A percentile compares a stretch with the other conserved stretches of the same genome.
These are phyloP conservation scores for Cylindroiulus punctatus DNA, from an alignment of 2,888 invertebrate species.

Conservation along the genomic window DNA sequence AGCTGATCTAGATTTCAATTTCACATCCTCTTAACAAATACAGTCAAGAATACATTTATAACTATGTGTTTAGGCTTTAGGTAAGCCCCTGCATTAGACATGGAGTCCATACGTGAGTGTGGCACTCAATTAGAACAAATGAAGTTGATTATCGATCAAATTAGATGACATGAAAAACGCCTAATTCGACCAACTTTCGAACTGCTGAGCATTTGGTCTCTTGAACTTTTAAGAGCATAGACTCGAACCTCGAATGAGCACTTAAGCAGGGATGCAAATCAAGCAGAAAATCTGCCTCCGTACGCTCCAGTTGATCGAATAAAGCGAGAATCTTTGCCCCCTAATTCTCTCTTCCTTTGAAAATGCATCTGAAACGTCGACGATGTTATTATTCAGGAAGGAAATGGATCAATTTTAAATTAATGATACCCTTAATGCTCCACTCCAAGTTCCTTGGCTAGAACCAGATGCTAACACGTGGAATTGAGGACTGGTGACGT, in stretches of 20 bases:
- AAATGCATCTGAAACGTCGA: not conserved
- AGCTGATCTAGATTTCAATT: too few relatives aligned
- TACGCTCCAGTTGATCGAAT: not conserved
- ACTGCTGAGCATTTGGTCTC: not conserved
- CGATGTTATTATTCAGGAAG: slow-evolving; percentile 21
- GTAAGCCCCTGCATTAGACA: too few relatives aligned
- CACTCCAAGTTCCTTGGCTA: not conserved
- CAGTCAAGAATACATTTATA: too few relatives aligned
- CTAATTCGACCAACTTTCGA: too few relatives aligned
- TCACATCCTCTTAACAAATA: too few relatives aligned
- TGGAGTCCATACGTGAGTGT: too few relatives aligned
- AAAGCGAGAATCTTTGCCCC: not conserved
- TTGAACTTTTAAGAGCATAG: not conserved
- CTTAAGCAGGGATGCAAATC: not conserved
- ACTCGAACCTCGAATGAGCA: not conserved
- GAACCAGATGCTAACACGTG: not conserved
- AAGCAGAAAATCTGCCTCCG: not conserved
- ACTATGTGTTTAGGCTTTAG: too few relatives aligned
- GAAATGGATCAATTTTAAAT: slow-evolving; percentile 24
- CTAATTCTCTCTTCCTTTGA: not conserved
- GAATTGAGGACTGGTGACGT: not conserved
- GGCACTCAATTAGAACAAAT: not conserved
- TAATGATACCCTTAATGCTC: slow-evolving; percentile 1
- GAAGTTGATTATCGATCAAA: not conserved
- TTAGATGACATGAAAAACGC: not conserved